These are phyloP conservation scores for Lordiphosa clarofinis DNA, from an alignment of 1,140 invertebrate species.

Conservation along the genomic window DNA sequence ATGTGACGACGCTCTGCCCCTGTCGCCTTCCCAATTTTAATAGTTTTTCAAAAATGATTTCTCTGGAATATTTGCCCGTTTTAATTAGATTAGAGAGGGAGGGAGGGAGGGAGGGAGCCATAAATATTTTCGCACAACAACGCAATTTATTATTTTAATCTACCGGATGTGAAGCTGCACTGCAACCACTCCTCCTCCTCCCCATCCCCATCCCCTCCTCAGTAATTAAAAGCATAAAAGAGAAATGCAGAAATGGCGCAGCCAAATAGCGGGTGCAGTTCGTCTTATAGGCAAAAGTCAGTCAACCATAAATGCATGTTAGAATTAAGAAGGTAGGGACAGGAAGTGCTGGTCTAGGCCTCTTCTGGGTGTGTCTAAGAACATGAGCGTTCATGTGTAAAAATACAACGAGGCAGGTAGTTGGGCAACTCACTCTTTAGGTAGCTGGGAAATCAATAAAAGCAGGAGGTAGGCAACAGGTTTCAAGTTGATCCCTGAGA, in stretches of 20 bases:
- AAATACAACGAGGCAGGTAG: conserved; percentile 29
- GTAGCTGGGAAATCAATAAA: conserved; percentile 56
- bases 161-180: conserved; percentile 59
- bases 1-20: conserved; percentile 65
- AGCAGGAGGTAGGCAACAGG: conserved; percentile 18
- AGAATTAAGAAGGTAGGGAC: conserved; percentile 37
- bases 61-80: conserved; percentile 21
- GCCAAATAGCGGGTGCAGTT: conserved; percentile 27
- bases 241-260: conserved; percentile 12
- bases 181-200: conserved; percentile 13
- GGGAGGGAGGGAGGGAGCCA: conserved; percentile 26
- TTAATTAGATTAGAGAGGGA: conserved; percentile 58
- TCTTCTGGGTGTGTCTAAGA: conserved; percentile 39
- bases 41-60: conserved; percentile 39
- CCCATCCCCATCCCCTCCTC: background rate
- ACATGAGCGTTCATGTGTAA: conserved; percentile 67
- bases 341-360: conserved; percentile 54
- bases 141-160: conserved; percentile 68
- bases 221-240: conserved; percentile 51
- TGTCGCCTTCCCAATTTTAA: conserved; percentile 23
- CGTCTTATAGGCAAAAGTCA: conserved; percentile 30
- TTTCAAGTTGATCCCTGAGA: background rate
- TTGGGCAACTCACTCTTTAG: conserved; percentile 28
- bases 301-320: conserved; percentile 51
- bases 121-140: conserved; percentile 70